These are phyloP conservation scores for Phoebastria nigripes DNA, from an alignment of 2,797 vertebrate species.

Conservation along the genomic window DNA sequence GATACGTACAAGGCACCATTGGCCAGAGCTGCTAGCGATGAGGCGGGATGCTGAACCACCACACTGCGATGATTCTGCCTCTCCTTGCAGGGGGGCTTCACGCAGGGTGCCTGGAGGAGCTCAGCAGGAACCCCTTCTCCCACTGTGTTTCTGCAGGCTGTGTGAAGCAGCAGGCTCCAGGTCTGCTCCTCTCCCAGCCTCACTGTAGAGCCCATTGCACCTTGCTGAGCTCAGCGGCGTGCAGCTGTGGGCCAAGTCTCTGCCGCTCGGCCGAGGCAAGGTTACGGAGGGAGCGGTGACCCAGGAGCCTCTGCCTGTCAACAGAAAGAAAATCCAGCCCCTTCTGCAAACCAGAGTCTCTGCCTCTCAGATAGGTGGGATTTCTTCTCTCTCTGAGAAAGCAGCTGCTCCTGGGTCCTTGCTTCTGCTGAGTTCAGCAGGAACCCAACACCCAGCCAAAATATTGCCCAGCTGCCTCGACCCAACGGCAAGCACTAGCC, in stretches of 20 bases:
- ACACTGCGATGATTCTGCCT: rapidly evolving
- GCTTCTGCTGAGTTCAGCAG: background rate
- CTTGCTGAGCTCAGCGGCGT: rapidly evolving
- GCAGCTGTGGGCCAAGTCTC: background rate
- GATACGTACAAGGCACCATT: rapidly evolving
- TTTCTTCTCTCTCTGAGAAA: background rate
- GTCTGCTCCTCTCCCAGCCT: background rate
- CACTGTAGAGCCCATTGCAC: too few relatives aligned
- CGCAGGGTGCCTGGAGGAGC: background rate
- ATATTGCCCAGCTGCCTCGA: background rate
- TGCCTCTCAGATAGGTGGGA: background rate
- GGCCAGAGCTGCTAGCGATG: background rate
- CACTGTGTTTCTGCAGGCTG: background rate
- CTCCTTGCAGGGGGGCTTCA: background rate
- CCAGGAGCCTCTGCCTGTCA: background rate
- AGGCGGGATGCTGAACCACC: background rate
- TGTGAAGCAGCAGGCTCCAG: background rate
- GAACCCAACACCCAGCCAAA: background rate
- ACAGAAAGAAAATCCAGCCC: background rate
- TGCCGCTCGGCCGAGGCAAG: rapidly evolving
- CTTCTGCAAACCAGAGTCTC: background rate
- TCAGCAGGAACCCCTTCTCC: background rate
- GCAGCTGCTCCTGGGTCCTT: background rate
- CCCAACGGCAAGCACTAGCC: background rate
- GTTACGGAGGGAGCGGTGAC: rapidly evolving